Base-by-base conservation (phyloP, 2,797 vertebrate genomes). In the Sebastes oblongus region DNA sequence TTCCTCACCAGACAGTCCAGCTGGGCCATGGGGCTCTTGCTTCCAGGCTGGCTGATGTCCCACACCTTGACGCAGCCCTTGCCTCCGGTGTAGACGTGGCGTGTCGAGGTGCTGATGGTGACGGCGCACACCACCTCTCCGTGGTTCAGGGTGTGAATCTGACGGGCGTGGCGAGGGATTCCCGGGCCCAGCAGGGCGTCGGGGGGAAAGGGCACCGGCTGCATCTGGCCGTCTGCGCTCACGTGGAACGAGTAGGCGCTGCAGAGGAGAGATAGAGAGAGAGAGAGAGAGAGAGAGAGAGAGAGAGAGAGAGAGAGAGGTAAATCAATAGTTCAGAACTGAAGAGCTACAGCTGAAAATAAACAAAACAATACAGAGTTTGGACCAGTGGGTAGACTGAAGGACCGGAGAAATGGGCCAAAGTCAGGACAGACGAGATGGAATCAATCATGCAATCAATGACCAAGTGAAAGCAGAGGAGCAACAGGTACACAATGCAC, bases 161-260 rank as follows among this genome's bases (percentile, higher is more conserved):
- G 97, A 27, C 97, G 96, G 72, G 97, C 97, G 4, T 97, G 97
- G 14, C 96, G 95, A 54, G 97, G 96, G 86, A 97, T 97, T n/a
- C 96, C 96, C 0, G 96, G 95, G 24, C 97, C 97, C 61, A 97
- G 95, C 78, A 97, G 95, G 81, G 96, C 96, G 1, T 97, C 96
- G 0, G 96, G 96, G 36, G 97, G 97, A 62, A 97, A 97, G 42
- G 97, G 97, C 59, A 97, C 97, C 0, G 97, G 97, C 90, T 97
- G 97, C 97, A 97, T 97, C 94, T 97, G 97, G 8, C 97, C 96
- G 4, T 97, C 97, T 0, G 96, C 97, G 0, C 96, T 97, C 71
- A 97, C 97, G 0, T 97, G 97, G 93, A 97, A 98, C 32, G 97
- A 98, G 88, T 97, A 97, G 0, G 97, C 96, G 18, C 97, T 97